Percentiles rank a stretch among this genome's conserved stretches.
Evolutionary conservation across 2,113 vertebrate genomes (phyloP).

Genomic region (Ibidorhyncha struthersii): DNA sequence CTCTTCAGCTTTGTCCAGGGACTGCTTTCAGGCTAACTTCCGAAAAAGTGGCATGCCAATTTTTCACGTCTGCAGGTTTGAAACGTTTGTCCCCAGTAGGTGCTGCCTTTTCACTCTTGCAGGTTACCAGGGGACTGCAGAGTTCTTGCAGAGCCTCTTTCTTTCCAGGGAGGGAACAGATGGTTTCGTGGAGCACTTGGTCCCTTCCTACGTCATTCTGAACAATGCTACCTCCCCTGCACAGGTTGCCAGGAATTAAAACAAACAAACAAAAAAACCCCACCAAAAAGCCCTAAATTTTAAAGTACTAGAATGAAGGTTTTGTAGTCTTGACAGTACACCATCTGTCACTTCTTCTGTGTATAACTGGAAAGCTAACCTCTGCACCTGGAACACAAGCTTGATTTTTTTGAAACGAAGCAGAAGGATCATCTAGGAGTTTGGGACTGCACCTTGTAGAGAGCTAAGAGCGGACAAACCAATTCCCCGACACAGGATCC

Average conservation of each 20-base stretch:
- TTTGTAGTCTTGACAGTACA: background rate
- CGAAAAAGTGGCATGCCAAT: background rate
- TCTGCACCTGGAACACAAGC: background rate
- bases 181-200: background rate
- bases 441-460: background rate
- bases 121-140: background rate
- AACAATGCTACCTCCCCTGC: background rate
- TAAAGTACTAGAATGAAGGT: background rate
- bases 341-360: background rate
- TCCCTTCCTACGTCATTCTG: background rate
- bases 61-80: background rate
- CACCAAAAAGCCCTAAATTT: background rate
- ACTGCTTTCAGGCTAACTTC: background rate
- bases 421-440: background rate
- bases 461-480: background rate
- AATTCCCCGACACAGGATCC: fast-evolving
- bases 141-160: background rate
- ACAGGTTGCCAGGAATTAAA: background rate
- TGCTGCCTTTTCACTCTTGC: background rate
- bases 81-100: background rate
- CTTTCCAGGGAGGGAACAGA: background rate
- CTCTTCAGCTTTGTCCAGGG: background rate
- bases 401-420: background rate
- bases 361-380: background rate
- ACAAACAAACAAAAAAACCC: background rate